Conservation (phyloP, 2,113 vertebrate genomes). For the Myrmophylax atrothorax region DNA sequence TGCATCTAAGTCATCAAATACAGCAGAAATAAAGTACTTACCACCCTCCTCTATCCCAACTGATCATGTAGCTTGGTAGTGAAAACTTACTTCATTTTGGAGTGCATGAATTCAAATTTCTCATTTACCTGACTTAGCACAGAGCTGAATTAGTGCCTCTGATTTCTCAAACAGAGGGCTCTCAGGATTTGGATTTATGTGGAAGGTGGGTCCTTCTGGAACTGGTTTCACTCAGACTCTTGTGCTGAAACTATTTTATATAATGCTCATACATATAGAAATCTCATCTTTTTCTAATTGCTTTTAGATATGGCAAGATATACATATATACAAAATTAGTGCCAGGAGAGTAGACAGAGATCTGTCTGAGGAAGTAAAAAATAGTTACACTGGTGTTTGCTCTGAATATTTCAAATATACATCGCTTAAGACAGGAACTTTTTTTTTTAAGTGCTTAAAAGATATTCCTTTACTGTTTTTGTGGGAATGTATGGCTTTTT, state of each 20-base stretch:
- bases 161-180: not conserved
- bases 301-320: not conserved
- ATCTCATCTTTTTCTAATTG: not conserved
- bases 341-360: not conserved
- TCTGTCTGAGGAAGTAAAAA: not conserved
- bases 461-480: not conserved
- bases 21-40: not conserved
- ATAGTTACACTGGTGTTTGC: not conserved
- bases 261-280: not conserved
- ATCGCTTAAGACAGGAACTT: not conserved
- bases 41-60: not conserved
- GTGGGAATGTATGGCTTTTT: not conserved
- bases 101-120: not conserved
- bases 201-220: not conserved
- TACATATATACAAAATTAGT: not conserved
- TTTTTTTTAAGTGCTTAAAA: not conserved
- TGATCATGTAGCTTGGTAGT: not conserved
- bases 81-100: not conserved
- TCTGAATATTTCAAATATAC: not conserved
- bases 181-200: not conserved
- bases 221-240: not conserved
- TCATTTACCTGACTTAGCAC: not conserved
- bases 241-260: not conserved
- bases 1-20: not conserved
- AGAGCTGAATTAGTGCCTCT: not conserved